Evolutionary conservation across 2,113 vertebrate species (phyloP).

Genomic region (Meriones unguiculatus): DNA sequence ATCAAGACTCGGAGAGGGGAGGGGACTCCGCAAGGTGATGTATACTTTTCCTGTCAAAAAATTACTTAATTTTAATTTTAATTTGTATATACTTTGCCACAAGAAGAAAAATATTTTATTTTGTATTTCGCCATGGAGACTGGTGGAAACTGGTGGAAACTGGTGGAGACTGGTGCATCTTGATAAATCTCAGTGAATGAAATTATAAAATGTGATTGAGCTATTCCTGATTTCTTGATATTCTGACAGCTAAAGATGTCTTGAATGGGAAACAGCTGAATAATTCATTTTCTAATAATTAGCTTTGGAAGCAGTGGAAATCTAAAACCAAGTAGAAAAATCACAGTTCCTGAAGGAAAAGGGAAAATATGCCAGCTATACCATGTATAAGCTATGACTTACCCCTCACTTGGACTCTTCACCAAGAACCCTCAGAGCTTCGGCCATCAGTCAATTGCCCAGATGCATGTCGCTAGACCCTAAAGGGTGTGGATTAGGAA

Average conservation of each 20-base stretch:
- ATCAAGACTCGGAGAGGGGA: background rate
- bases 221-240: constrained; percentile 43
- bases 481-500: background rate
- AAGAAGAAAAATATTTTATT: constrained; percentile 18
- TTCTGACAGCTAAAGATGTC: background rate
- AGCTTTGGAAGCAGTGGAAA: background rate
- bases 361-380: background rate
- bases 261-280: constrained; percentile 16
- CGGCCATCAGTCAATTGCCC: background rate
- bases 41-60: constrained; percentile 24
- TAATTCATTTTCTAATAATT: constrained; percentile 42
- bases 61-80: constrained; percentile 48
- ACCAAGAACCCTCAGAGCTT: background rate
- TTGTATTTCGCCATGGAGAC: constrained; percentile 43
- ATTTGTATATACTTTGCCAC: background rate
- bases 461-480: background rate
- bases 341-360: background rate
- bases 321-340: constrained; percentile 19
- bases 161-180: background rate
- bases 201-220: constrained; percentile 50
- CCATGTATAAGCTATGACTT: background rate
- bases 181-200: constrained; percentile 55
- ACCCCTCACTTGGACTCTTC: background rate
- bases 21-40: background rate
- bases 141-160: constrained; percentile 27